Base-by-base conservation (phyloP, 2,797 vertebrate species). In the Sebastes steindachneri region DNA sequence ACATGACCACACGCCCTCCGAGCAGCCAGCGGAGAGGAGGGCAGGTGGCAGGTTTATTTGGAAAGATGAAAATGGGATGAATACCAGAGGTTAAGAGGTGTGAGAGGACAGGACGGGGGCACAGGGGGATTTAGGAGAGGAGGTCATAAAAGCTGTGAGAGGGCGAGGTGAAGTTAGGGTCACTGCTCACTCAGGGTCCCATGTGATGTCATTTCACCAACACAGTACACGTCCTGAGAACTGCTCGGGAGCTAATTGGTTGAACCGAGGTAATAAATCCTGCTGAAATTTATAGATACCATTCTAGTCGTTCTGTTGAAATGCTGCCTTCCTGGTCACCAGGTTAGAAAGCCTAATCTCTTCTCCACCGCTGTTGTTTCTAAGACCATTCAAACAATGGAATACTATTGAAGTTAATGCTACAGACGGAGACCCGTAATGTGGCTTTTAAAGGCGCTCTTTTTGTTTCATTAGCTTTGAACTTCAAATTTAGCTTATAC, bases 61-160 rank as follows among this genome's bases (percentile, higher is more conserved):
- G 89, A 86, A 94, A 92, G 91, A 94, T 93, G 92, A 93, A 95
- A 93, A 93, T 90, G 91, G 91, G 91, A 94, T 95, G 93, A 96
- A 95, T 94, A 93, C 90, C 92, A 93, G 92, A 93, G 94, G 95
- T 95, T 94, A 95, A 92, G 91, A 95, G 93, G 94, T 93, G 89
- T 89, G 85, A 88, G 88, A 73, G 81, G 85, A 85, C 3, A 11
- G 76, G 82, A 26, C 25, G 51, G 62, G 83, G 76, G 69, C 5
- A 64, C 65, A 48, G 73, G 57, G 67, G 59, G 53, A 68, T 83
- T 81, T 81, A 84, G 79, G 60, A 84, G 79, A 77, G 73, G 80
- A 85, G 89, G 88, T 87, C 88, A 86, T 95, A 95, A 95, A 96
- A 93, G 53, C 90, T 85, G 89, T 89, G 89, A 95, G 90, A 91